Evolutionary conservation across 2,113 vertebrate genomes (phyloP).

Genomic region (Pangasianodon gigas): DNA sequence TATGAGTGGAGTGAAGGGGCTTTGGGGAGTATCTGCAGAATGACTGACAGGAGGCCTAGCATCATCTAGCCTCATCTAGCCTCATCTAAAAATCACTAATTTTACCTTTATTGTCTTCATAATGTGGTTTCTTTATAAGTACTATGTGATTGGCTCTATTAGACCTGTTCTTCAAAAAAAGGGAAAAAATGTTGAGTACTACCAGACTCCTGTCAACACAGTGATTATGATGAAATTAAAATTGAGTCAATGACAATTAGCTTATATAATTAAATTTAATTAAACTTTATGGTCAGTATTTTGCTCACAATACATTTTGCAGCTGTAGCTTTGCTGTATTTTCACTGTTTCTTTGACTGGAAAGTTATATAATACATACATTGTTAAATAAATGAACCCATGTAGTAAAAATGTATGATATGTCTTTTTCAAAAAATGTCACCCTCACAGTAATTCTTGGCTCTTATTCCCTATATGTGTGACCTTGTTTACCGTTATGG

Average conservation of each 20-base stretch:
- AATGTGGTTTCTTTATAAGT: background rate
- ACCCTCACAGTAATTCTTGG: background rate
- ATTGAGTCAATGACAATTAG: conserved; percentile 16
- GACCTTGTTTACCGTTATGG: background rate
- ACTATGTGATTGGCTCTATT: background rate
- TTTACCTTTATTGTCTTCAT: background rate
- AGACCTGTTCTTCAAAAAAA: background rate
- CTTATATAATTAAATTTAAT: conserved; percentile 1
- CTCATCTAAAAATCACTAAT: background rate
- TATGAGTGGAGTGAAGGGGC: background rate
- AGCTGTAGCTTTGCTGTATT: background rate
- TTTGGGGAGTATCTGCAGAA: background rate
- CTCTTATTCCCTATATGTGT: background rate
- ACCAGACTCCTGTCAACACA: background rate
- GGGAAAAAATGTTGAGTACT: background rate
- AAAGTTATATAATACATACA: background rate
- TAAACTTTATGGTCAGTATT: conserved; percentile 1
- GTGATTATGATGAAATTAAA: background rate
- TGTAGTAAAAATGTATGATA: background rate
- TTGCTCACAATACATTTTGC: background rate
- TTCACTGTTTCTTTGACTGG: background rate
- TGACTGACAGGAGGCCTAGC: background rate
- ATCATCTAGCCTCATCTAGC: background rate
- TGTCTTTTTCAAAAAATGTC: background rate
- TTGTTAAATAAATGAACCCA: background rate